Evolutionary conservation across 30 jellyfish, hydroid and myxozoan genomes (phyloP).

Genomic region (Mastigias papua): DNA sequence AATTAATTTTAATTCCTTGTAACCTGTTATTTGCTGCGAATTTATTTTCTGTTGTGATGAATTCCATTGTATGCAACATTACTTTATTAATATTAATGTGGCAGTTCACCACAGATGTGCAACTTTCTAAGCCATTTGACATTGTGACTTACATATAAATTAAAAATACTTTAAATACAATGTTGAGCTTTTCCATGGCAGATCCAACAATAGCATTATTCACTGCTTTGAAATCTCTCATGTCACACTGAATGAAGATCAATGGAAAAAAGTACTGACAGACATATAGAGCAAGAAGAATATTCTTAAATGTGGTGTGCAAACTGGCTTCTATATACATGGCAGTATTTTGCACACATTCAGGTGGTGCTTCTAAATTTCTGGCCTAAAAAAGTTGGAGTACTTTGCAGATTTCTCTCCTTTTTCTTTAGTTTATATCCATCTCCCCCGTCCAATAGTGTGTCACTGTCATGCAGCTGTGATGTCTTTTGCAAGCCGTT

Average conservation of each 20-base stretch:
- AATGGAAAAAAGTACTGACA: no score
- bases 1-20: slow-evolving; percentile 7
- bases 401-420: no score
- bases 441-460: no score
- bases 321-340: no score
- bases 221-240: not conserved
- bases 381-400: no score
- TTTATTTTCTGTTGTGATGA: slow-evolving; percentile 23
- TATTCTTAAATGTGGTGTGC: no score
- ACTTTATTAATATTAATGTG: slow-evolving; percentile 45
- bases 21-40: slow-evolving; percentile 50
- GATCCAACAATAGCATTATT: not conserved
- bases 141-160: not conserved
- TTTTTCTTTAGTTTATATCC: no score
- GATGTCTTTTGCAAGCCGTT: no score
- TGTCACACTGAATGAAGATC: not conserved
- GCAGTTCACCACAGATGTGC: slow-evolving; percentile 15
- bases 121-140: slow-evolving; percentile 30
- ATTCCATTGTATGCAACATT: slow-evolving; percentile 24
- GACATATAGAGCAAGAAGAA: no score
- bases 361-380: no score
- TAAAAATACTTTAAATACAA: not conserved
- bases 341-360: no score
- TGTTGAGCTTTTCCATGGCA: not conserved
- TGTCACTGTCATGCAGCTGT: no score